These are phyloP conservation scores for Oscheius onirici DNA, from an alignment of 2,888 invertebrate species.

Conservation along the genomic window DNA sequence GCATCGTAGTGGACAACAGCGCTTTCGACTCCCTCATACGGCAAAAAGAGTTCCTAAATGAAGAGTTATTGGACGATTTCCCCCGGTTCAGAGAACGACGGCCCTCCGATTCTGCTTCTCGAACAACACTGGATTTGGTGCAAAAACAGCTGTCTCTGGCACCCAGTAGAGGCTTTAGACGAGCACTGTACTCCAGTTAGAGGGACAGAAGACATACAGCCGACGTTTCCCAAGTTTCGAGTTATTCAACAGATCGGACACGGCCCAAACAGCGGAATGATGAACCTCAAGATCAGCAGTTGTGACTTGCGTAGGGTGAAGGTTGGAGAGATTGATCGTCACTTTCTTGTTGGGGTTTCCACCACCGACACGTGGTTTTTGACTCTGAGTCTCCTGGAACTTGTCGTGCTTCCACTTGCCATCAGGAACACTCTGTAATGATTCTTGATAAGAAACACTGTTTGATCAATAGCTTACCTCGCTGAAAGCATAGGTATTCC, in stretches of 20 bases:
- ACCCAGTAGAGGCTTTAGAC: background rate
- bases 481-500: constrained; percentile 4
- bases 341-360: constrained; percentile 26
- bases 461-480: constrained; percentile 7
- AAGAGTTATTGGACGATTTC: constrained; percentile 14
- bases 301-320: constrained; percentile 14
- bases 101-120: constrained; percentile 13
- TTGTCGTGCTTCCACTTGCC: constrained; percentile 32
- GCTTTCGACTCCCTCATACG: constrained; percentile 13
- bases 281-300: constrained; percentile 38
- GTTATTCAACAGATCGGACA: constrained; percentile 1
- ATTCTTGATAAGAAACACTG: background rate
- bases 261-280: background rate
- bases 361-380: constrained; percentile 5
- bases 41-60: constrained; percentile 39
- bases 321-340: constrained; percentile 34
- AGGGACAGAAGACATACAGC: background rate
- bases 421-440: constrained; percentile 19
- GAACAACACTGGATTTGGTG: no score
- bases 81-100: background rate
- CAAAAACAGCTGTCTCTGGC: background rate
- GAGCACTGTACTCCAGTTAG: background rate
- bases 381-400: background rate
- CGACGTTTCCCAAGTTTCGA: constrained; percentile 16
- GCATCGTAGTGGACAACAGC: constrained; percentile 39